Conservation (phyloP, 1,140 invertebrate genomes). For the Drosophila arawakana region DNA sequence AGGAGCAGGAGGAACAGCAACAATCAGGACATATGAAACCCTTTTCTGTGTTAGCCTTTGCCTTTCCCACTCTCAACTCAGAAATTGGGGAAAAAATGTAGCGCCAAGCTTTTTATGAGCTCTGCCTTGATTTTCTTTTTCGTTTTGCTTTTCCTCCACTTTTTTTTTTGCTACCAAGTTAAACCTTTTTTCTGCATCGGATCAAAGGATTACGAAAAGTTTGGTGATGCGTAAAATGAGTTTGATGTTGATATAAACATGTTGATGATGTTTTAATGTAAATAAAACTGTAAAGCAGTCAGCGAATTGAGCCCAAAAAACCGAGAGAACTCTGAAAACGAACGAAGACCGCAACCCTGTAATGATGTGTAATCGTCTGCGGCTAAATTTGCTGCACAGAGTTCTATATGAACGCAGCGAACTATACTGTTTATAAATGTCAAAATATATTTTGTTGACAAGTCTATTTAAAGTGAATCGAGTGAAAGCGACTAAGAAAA, state of each 20-base stretch:
- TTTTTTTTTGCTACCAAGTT: slow-evolving; percentile 42
- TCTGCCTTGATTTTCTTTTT: slow-evolving; percentile 42
- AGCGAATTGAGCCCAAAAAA: slow-evolving; percentile 24
- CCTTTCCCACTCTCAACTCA: background rate
- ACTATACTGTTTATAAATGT: slow-evolving; percentile 3
- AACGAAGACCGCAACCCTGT: slow-evolving; percentile 38
- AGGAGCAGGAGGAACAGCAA: slow-evolving; percentile 1
- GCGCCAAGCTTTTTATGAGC: slow-evolving; percentile 46
- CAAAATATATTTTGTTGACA: slow-evolving; percentile 8
- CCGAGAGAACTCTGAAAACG: slow-evolving; percentile 7
- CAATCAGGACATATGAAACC: slow-evolving; percentile 63
- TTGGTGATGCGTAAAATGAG: slow-evolving; percentile 82
- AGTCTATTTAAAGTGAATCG: slow-evolving; percentile 4
- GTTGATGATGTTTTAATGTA: slow-evolving; percentile 83
- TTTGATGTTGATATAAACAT: slow-evolving; percentile 83
- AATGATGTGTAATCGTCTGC: slow-evolving; percentile 74
- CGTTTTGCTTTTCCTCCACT: slow-evolving; percentile 21
- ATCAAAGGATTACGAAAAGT: slow-evolving; percentile 82
- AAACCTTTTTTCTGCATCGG: slow-evolving; percentile 61
- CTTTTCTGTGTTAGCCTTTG: slow-evolving; percentile 45
- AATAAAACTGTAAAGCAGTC: slow-evolving; percentile 59
- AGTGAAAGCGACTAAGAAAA: background rate
- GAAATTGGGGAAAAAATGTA: slow-evolving; percentile 30
- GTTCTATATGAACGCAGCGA: background rate
- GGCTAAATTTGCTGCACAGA: slow-evolving; percentile 29